A percentile compares a stretch with the other conserved stretches of the same genome.
phyloP scores from a whole-genome alignment of 2,888 invertebrate genomes.

The Hydropsyche betteni region DNA sequence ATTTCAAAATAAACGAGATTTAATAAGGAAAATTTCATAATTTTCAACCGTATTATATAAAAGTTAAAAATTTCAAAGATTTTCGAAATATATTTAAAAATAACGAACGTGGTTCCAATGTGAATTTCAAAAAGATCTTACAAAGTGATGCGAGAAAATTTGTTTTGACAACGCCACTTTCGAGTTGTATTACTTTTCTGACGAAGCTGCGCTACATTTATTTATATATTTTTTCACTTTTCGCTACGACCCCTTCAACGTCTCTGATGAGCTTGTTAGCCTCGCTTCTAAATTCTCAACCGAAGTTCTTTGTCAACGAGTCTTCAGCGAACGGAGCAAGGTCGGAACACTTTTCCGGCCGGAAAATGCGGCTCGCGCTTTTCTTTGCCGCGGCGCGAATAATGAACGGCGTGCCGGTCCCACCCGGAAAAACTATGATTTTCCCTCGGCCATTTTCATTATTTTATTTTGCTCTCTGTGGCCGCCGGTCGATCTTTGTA shows the following conservation, averaged over 20 bases:
- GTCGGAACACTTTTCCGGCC: slow-evolving; percentile 1
- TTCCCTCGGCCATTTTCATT: not conserved
- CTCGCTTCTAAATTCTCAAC: slow-evolving; percentile 21
- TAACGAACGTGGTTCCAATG: no score
- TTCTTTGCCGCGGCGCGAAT: slow-evolving; percentile 5
- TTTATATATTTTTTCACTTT: not conserved
- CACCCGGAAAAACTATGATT: no score
- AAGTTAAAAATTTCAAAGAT: no score
- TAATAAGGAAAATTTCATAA: no score
- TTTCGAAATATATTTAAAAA: no score
- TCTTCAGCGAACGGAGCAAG: not conserved
- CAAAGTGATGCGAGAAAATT: no score
- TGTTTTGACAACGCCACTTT: no score
- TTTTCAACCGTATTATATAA: no score
- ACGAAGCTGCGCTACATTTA: not conserved
- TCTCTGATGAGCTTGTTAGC: slow-evolving; percentile 14
- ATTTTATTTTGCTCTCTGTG: not conserved
- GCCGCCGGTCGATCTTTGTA: not conserved
- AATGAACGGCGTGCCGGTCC: no score
- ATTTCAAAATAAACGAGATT: no score
- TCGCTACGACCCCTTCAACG: not conserved
- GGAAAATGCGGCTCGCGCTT: slow-evolving; percentile 11
- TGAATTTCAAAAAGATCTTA: no score
- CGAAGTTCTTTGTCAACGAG: slow-evolving; percentile 14
- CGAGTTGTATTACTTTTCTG: no score